Percentiles rank a stretch among this genome's conserved stretches.
Evolutionary conservation across 2,888 invertebrate genomes (phyloP).

Genomic region (Drosophila hamatofila): DNA sequence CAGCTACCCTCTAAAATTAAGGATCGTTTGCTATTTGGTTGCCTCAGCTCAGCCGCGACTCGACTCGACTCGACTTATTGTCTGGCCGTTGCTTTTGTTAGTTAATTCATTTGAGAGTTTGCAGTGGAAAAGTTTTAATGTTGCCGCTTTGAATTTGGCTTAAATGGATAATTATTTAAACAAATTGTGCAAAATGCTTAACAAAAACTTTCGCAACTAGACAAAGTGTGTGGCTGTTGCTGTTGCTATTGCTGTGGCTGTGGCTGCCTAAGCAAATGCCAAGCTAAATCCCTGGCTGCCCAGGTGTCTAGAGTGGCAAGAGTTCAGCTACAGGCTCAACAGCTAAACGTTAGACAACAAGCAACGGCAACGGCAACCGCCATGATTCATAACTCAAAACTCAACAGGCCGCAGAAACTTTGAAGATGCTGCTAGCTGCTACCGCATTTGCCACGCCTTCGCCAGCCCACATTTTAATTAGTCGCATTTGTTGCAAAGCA

Average conservation of each 20-base stretch:
- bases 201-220: slow-evolving; percentile 45
- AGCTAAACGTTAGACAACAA: slow-evolving; percentile 43
- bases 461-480: slow-evolving; percentile 71
- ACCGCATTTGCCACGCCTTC: slow-evolving; percentile 44
- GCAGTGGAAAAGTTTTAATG: slow-evolving; percentile 72
- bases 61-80: slow-evolving; percentile 22
- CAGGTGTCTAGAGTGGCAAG: slow-evolving; percentile 21
- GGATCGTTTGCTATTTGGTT: slow-evolving; percentile 48
- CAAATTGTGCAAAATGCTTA: slow-evolving; percentile 71
- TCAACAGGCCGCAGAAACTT: slow-evolving; percentile 63
- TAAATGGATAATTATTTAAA: slow-evolving; percentile 78
- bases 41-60: slow-evolving; percentile 7
- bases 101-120: slow-evolving; percentile 73
- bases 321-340: slow-evolving; percentile 29
- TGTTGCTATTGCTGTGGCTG: slow-evolving; percentile 30
- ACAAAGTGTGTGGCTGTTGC: slow-evolving; percentile 31
- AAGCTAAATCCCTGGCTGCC: slow-evolving; percentile 7
- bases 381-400: slow-evolving; percentile 60
- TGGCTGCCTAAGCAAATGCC: slow-evolving; percentile 44
- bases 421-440: slow-evolving; percentile 41
- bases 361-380: slow-evolving; percentile 14
- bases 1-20: slow-evolving; percentile 16
- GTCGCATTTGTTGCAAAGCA: slow-evolving; percentile 78
- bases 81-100: slow-evolving; percentile 53
- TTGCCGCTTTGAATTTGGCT: slow-evolving; percentile 73